Evolutionary conservation across 2,888 invertebrate species (phyloP).

Genomic region (Acanthosoma haemorrhoidale): DNA sequence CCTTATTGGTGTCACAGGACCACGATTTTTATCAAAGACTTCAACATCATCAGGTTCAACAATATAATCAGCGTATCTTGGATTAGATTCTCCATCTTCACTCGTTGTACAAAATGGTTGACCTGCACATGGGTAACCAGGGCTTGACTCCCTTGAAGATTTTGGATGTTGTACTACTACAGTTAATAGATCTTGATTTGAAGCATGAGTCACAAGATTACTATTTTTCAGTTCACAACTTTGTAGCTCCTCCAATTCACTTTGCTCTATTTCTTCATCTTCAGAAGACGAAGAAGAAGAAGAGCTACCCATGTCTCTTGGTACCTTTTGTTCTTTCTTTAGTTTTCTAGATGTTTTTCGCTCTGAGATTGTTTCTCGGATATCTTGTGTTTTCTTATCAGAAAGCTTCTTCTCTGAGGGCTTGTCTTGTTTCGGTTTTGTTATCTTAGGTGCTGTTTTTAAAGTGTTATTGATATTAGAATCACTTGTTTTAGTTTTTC

Average conservation of each 20-base stretch:
- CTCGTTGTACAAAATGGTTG: conserved; percentile 55
- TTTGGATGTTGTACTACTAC: conserved; percentile 49
- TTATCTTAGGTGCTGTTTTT: background rate
- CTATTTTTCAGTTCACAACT: conserved; percentile 39
- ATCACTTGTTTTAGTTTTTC: background rate
- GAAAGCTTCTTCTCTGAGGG: background rate
- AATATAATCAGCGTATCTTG: conserved; percentile 68
- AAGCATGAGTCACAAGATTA: conserved; percentile 36
- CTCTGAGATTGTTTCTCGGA: background rate
- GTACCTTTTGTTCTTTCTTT: conserved; percentile 10
- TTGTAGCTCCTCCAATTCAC: conserved; percentile 37
- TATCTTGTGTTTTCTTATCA: background rate
- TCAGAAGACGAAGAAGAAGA: conserved; percentile 39
- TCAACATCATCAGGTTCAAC: conserved; percentile 65
- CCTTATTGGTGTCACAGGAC: conserved; percentile 31
- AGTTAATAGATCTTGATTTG: conserved; percentile 41
- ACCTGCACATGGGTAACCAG: conserved; percentile 59
- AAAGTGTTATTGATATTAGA: background rate
- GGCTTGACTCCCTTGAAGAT: conserved; percentile 69
- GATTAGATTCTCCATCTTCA: conserved; percentile 51
- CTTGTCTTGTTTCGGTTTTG: background rate
- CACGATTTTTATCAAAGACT: conserved; percentile 35
- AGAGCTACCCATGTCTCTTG: background rate
- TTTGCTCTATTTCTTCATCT: conserved; percentile 36
- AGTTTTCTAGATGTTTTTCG: conserved; percentile 26